Conservation (phyloP, 2,797 vertebrate species). For the Taeniopygia guttata region DNA sequence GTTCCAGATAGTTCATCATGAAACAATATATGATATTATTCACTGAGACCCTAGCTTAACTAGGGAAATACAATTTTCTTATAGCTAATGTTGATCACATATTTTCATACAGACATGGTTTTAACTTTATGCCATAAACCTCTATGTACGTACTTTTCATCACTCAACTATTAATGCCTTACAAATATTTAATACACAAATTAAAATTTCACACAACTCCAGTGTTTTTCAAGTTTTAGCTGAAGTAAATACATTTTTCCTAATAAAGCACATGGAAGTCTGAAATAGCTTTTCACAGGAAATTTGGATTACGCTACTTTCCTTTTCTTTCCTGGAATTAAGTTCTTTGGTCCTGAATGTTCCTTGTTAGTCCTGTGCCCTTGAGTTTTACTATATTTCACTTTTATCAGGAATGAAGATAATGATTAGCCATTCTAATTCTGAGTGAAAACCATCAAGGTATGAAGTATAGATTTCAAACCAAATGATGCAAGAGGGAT, state of each 20-base stretch:
- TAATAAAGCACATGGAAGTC: background rate
- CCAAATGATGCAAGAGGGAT: background rate
- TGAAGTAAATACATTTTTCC: background rate
- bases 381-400: background rate
- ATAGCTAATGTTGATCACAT: background rate
- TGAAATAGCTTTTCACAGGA: background rate
- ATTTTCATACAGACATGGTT: background rate
- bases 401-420: background rate
- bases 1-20: background rate
- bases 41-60: background rate
- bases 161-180: background rate
- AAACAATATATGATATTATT: background rate
- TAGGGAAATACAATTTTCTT: background rate
- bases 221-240: background rate
- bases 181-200: background rate
- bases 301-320: accelerated
- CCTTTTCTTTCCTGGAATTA: background rate
- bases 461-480: background rate
- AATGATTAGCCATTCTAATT: background rate
- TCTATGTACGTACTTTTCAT: background rate
- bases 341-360: background rate
- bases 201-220: background rate
- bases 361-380: background rate
- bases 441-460: background rate
- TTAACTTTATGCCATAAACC: background rate